Evolutionary conservation across 2,888 invertebrate genomes (phyloP).

Genomic region (Saturnia japonica): DNA sequence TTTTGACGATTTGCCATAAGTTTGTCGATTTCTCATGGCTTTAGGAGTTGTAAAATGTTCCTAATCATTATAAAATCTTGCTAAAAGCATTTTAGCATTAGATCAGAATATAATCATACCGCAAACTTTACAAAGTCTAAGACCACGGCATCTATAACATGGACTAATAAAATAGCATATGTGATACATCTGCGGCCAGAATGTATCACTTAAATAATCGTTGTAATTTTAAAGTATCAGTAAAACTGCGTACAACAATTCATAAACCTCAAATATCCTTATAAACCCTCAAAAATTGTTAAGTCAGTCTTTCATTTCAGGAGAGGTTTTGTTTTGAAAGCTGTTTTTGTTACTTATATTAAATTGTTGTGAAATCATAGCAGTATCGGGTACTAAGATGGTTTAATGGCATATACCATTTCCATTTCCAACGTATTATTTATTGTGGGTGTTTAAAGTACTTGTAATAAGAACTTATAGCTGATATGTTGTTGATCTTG

Average conservation of each 20-base stretch:
- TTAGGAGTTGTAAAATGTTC: no score
- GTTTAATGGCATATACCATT: no score
- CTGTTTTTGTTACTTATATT: no score
- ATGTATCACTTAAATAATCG: slow-evolving; percentile 53
- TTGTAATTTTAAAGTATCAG: slow-evolving; percentile 55
- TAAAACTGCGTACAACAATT: slow-evolving; percentile 53
- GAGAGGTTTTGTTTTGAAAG: no score
- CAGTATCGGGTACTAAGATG: no score
- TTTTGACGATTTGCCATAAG: no score
- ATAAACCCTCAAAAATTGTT: no score
- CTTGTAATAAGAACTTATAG: no score
- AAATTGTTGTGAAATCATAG: no score
- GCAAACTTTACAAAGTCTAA: background rate
- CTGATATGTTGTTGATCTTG: background rate
- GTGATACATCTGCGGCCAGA: slow-evolving; percentile 46
- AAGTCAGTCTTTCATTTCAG: no score
- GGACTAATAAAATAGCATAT: slow-evolving; percentile 13
- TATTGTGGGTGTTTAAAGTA: no score
- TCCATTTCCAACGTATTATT: background rate
- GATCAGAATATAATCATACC: background rate
- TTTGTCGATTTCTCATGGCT: no score
- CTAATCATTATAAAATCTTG: background rate
- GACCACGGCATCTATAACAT: background rate
- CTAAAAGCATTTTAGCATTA: background rate
- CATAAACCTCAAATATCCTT: slow-evolving; percentile 48